Base-by-base conservation (phyloP, 92 coral and sea anemone genomes). In the Phenganax subtilis region DNA sequence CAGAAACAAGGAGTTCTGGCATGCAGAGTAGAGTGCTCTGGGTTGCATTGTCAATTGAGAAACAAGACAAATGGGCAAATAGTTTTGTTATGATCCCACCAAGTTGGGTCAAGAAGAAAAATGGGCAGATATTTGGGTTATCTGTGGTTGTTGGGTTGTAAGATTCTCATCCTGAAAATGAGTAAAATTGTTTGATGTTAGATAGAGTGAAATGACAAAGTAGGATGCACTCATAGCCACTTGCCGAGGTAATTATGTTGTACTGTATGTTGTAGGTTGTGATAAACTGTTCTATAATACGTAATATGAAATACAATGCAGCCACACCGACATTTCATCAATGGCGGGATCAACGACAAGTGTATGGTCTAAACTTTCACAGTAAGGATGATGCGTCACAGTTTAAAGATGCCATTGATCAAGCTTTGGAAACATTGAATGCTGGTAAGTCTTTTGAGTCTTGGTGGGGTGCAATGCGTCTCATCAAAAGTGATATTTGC, bases 271-370 rank as follows among this genome's bases (percentile, higher is more conserved):
- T 59, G 1, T 57, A 94, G 98, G 98, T 94, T 57, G 98, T 94
- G 15, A 92, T 94, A 75, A 94, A 94, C 85, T 92, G 98, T 88
- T 93, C 98, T 51, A 81, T 94, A 28, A 89, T 90, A 16, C 90
- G 90, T 12, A 97, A 97, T 15, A 82, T 94, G 66, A 94, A 94
- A 64, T 94, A 94, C 75, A 94, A 94, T 74, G 92, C 93, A 82
- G 98, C 98, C 7, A 94, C 98, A 6, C 98, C 98, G 47, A 94
- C 98, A 2, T 94, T 94, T 83, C 98, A 94, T 85, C 98, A 94
- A 54, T 94, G 98, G 98, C 88, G 98, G 79, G 98, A 94, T 59
- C 98, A 94, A 75, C 86, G 98, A 27, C 98, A 92, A 77, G 98
- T 94, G 55, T 94, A 94, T 86, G 98, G 98, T 27, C 85, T 94